These are phyloP conservation scores for Caradrina clavipalpis DNA, from an alignment of 2,888 invertebrate species.

Conservation along the genomic window DNA sequence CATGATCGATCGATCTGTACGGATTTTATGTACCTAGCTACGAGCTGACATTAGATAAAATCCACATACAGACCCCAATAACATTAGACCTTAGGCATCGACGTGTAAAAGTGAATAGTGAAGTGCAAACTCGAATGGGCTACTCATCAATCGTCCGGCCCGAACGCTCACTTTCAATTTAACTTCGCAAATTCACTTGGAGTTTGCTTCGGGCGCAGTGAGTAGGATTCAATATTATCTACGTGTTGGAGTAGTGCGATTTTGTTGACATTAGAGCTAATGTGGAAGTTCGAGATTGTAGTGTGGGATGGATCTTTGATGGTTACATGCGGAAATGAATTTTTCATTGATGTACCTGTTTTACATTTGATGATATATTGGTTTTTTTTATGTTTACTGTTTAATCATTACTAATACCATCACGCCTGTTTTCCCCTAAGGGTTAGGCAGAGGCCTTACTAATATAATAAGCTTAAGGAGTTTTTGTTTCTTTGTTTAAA, in stretches of 20 bases:
- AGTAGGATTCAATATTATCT: slow-evolving; percentile 61
- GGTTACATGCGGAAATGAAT: neutral
- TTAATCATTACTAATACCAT: no score
- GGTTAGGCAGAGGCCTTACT: no score
- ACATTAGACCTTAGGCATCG: slow-evolving; percentile 34
- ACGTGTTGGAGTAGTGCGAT: slow-evolving; percentile 41
- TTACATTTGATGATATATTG: neutral
- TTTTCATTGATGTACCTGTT: neutral
- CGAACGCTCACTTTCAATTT: slow-evolving; percentile 74
- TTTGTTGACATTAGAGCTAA: slow-evolving; percentile 49
- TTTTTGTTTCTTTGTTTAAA: no score
- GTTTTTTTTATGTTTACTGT: no score
- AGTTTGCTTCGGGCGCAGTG: slow-evolving; percentile 59
- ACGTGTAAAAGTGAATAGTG: slow-evolving; percentile 59
- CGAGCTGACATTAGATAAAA: slow-evolving; percentile 2
- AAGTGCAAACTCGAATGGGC: slow-evolving; percentile 65
- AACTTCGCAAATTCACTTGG: slow-evolving; percentile 73
- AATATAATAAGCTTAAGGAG: no score
- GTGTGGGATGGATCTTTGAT: neutral
- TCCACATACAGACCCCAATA: slow-evolving; percentile 13
- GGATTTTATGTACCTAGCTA: neutral
- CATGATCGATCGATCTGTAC: no score
- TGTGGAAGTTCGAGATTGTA: slow-evolving; percentile 31
- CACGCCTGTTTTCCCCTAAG: no score
- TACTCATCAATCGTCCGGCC: slow-evolving; percentile 72